Conservation (phyloP, 1,140 invertebrate genomes). For the Lepidurus couesii region DNA sequence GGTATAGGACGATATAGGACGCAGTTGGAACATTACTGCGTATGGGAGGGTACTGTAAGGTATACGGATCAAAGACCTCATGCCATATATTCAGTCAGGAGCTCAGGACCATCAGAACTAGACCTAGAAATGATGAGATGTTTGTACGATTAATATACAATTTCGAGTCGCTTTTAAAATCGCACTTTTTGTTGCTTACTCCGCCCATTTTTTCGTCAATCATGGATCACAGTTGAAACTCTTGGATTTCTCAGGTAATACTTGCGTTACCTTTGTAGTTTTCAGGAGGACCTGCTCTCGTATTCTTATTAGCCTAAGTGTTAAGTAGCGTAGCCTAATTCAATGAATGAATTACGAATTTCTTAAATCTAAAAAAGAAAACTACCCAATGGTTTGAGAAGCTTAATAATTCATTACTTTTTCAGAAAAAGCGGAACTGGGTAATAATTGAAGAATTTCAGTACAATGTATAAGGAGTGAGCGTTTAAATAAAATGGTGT, state of each 20-base stretch:
- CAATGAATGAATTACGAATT: no score
- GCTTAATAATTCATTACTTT: no score
- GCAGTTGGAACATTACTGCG: neutral
- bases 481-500: no score
- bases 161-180: neutral
- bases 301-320: no score
- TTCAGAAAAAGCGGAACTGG: no score
- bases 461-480: no score
- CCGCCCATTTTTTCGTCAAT: neutral
- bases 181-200: neutral
- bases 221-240: neutral
- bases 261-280: no score
- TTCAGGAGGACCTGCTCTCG: no score
- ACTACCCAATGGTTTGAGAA: no score
- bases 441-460: no score
- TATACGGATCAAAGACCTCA: constrained; percentile 1
- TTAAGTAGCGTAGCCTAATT: no score
- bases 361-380: no score
- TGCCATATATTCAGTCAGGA: neutral
- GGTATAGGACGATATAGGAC: neutral
- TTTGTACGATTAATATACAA: neutral
- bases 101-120: neutral
- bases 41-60: neutral
- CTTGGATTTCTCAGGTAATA: neutral
- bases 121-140: neutral